Percentiles rank a stretch among this genome's conserved stretches.
These are phyloP conservation scores for Morbakka virulenta DNA, from an alignment of 30 jellyfish, hydroid and myxozoan species.

Conservation along the genomic window DNA sequence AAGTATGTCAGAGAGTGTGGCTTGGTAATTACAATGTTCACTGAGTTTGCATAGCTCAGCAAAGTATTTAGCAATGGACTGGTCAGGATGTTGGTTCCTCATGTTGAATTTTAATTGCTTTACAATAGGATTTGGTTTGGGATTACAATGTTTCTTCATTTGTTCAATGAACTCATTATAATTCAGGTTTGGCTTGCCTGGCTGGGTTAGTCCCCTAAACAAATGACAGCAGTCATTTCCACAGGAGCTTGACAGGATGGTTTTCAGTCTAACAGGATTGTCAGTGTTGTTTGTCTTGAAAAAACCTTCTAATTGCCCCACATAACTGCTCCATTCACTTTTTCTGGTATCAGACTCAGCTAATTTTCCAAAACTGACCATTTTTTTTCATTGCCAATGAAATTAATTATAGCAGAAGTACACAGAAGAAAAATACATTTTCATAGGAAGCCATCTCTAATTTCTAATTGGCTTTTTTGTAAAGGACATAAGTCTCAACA, in stretches of 20 bases:
- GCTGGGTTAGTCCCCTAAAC: slow-evolving; percentile 20
- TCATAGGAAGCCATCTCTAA: too few relatives aligned
- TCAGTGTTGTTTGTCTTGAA: background rate
- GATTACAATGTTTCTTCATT: slow-evolving; percentile 28
- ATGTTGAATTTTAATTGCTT: slow-evolving; percentile 38
- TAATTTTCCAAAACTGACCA: background rate
- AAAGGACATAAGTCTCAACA: too few relatives aligned
- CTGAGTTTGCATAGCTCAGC: slow-evolving; percentile 3
- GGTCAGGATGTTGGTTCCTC: slow-evolving; percentile 21
- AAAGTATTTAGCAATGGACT: slow-evolving; percentile 14
- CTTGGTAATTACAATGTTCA: slow-evolving; percentile 21
- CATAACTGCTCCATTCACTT: background rate
- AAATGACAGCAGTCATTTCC: slow-evolving; percentile 25
- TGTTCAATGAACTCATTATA: slow-evolving; percentile 17
- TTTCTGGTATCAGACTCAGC: background rate
- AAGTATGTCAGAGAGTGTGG: background rate
- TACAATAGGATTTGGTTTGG: slow-evolving; percentile 48
- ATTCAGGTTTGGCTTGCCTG: slow-evolving; percentile 37
- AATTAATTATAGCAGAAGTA: too few relatives aligned
- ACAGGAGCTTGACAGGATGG: slow-evolving; percentile 26
- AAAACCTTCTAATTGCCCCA: background rate
- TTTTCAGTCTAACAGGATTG: background rate
- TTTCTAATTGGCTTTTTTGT: too few relatives aligned
- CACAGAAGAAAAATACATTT: too few relatives aligned
- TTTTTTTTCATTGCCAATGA: background rate